Evolutionary conservation across 2,113 vertebrate species (phyloP).

Genomic region (Macroglossus sobrinus): DNA sequence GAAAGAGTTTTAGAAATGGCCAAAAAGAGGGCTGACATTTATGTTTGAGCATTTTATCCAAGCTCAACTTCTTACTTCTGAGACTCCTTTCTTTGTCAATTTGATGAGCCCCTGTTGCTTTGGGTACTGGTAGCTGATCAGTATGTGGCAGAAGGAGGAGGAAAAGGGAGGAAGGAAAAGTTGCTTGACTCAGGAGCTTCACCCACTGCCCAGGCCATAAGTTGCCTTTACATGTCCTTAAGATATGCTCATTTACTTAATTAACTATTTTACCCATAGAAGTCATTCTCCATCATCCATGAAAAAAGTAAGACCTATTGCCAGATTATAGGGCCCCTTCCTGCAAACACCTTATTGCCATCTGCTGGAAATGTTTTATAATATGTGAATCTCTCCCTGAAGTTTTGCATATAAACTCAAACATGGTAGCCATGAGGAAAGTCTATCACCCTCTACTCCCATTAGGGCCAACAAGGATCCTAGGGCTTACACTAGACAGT

Average conservation of each 20-base stretch:
- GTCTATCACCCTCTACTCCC: not conserved
- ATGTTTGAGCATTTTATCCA: not conserved
- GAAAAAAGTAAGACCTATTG: not conserved
- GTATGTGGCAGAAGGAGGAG: not conserved
- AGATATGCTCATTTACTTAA: not conserved
- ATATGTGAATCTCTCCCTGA: not conserved
- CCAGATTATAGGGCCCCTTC: not conserved
- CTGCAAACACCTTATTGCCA: slow-evolving; percentile 43
- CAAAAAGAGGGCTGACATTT: not conserved
- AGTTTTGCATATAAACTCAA: not conserved
- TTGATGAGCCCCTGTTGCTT: not conserved
- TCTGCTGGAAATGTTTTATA: slow-evolving; percentile 31
- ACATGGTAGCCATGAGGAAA: not conserved
- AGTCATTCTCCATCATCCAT: not conserved
- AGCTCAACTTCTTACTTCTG: not conserved
- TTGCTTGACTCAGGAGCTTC: not conserved
- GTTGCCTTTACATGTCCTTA: not conserved
- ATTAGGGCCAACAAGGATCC: not conserved
- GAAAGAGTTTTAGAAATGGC: not conserved
- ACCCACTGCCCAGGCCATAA: not conserved
- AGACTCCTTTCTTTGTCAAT: not conserved
- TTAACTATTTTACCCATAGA: not conserved
- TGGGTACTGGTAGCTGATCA: not conserved
- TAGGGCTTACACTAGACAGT: not conserved
- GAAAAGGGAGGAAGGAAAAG: not conserved